phyloP scores from a whole-genome alignment of 35 echinoderm and acorn worm species.

The Anneissia japonica region DNA sequence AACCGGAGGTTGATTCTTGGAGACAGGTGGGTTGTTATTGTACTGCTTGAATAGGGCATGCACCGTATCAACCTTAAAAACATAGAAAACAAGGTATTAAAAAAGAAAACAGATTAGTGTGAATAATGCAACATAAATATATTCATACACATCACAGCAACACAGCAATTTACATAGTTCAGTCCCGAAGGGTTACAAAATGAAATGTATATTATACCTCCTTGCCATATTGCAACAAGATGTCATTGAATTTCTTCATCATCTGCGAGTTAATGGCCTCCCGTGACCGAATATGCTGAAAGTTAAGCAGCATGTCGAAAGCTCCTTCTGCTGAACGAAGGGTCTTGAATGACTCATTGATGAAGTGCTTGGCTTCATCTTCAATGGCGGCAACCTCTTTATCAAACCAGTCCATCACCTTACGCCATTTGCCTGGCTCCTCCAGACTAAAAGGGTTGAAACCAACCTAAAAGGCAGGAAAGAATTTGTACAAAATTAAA shows the following conservation, averaged over 20 bases:
- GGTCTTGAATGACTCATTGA: constrained; percentile 98
- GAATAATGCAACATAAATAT: too few species aligned
- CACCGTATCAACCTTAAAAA: constrained; percentile 80
- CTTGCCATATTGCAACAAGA: constrained; percentile 96
- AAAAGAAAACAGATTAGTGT: too few species aligned
- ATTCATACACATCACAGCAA: too few species aligned
- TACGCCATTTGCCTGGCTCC: constrained; percentile 84
- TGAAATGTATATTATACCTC: constrained; percentile 89
- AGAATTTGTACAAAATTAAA: neutral
- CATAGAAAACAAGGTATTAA: neutral
- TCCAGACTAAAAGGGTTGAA: constrained; percentile 94
- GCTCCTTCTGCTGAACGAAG: constrained; percentile 79
- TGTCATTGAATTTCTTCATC: constrained; percentile 99
- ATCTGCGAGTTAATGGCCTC: constrained; percentile 98
- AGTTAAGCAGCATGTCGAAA: constrained; percentile 95
- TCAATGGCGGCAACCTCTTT: constrained; percentile 97
- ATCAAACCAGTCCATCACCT: constrained; percentile 98
- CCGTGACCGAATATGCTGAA: constrained; percentile 82
- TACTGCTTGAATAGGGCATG: constrained; percentile 92
- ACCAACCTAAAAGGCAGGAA: constrained; percentile 49
- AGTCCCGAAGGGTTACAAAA: too few species aligned
- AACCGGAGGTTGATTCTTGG: constrained; percentile 93
- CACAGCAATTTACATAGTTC: too few species aligned
- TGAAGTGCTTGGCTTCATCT: constrained; percentile 98
- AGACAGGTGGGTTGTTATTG: constrained; percentile 85